phyloP scores from a whole-genome alignment of 2,113 vertebrate genomes.

The Montifringilla adamsi region DNA sequence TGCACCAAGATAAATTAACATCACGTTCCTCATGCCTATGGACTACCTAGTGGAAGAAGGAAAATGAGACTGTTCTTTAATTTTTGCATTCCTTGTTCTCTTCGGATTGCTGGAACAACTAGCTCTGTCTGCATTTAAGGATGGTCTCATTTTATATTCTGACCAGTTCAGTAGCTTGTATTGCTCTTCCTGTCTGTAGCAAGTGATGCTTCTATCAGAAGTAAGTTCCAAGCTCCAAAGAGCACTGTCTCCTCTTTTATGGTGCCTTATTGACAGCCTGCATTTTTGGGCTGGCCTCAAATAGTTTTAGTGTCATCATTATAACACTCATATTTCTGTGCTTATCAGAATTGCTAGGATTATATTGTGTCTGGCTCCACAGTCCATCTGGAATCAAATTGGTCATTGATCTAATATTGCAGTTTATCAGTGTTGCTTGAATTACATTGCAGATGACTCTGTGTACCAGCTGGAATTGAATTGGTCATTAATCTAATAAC shows the following conservation, averaged over 20 bases:
- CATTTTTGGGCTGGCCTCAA: background rate
- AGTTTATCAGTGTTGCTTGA: slow-evolving; percentile 8
- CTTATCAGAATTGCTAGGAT: slow-evolving; percentile 23
- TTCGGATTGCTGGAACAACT: background rate
- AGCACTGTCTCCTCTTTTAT: background rate
- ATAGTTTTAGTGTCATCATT: background rate
- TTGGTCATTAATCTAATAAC: slow-evolving; percentile 24
- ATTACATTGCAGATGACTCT: slow-evolving; percentile 14
- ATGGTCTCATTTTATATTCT: background rate
- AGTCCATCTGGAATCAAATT: slow-evolving; percentile 49
- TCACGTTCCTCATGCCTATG: background rate
- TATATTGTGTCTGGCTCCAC: slow-evolving; percentile 4
- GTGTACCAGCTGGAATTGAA: slow-evolving; percentile 27
- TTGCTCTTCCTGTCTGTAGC: background rate
- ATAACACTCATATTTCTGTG: slow-evolving; percentile 4
- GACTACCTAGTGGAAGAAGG: background rate
- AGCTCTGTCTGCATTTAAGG: background rate
- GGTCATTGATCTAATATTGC: slow-evolving; percentile 52
- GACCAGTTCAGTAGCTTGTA: background rate
- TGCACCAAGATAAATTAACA: background rate
- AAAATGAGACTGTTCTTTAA: background rate
- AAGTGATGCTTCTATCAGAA: background rate
- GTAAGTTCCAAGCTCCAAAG: background rate
- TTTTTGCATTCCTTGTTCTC: background rate
- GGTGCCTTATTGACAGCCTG: background rate